A percentile compares a stretch with the other conserved stretches of the same genome.
Evolutionary conservation across 2,113 vertebrate species (phyloP).

Genomic region (Bufo gargarizans): DNA sequence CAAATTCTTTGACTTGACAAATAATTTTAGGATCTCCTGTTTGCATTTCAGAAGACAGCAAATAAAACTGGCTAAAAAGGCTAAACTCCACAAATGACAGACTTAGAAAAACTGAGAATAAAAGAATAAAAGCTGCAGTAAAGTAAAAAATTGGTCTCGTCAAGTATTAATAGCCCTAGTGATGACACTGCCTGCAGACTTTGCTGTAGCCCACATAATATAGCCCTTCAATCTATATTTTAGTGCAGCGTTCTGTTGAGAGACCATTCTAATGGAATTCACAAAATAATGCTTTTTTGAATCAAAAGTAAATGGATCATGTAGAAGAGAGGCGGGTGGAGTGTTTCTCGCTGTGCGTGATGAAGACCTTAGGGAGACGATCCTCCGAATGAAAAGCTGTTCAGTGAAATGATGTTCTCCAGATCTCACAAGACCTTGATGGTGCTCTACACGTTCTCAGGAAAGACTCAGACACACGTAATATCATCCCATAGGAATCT

Average conservation of each 20-base stretch:
- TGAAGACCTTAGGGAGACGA: not conserved
- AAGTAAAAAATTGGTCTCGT: not conserved
- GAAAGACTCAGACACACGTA: constrained; percentile 33
- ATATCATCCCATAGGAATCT: constrained; percentile 78
- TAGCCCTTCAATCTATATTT: not conserved
- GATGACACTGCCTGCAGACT: not conserved
- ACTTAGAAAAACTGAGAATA: not conserved
- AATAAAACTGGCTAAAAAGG: not conserved
- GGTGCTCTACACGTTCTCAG: not conserved
- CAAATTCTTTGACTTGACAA: not conserved
- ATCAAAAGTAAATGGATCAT: constrained; percentile 26
- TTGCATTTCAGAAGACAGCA: not conserved
- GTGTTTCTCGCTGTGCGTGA: not conserved
- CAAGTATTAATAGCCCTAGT: not conserved
- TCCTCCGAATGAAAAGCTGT: constrained; percentile 18
- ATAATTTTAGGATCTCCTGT: not conserved
- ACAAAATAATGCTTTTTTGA: constrained; percentile 35
- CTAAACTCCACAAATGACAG: not conserved
- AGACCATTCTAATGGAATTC: constrained; percentile 5
- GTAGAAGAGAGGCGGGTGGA: not conserved
- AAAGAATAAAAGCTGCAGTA: not conserved
- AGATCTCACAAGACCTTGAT: constrained; percentile 6
- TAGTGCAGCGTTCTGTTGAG: constrained; percentile 19
- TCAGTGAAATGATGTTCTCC: constrained; percentile 41
- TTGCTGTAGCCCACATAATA: not conserved